phyloP scores from a whole-genome alignment of 1,140 invertebrate genomes.

The Planococcus citri region DNA sequence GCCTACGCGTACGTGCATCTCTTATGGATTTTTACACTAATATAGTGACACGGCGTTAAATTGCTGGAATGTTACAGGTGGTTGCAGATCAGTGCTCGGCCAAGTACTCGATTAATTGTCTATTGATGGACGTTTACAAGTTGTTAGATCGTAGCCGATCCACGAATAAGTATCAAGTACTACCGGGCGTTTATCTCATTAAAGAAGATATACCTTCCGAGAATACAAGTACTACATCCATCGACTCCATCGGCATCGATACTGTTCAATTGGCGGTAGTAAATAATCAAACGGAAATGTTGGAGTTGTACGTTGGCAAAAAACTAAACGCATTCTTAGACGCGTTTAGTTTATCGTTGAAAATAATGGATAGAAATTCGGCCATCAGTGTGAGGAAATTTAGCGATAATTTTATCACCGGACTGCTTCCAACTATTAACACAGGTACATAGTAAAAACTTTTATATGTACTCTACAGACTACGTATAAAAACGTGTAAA shows the following conservation, averaged over 20 bases:
- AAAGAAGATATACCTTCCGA: not conserved
- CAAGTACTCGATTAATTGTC: not conserved
- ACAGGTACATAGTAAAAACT: not conserved
- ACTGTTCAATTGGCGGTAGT: not conserved
- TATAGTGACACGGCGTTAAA: not conserved
- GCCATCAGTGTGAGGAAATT: slow-evolving; percentile 5
- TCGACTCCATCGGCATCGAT: not conserved
- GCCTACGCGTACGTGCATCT: no score
- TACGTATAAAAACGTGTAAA: no score
- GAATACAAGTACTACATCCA: not conserved
- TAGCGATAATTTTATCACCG: slow-evolving; percentile 9
- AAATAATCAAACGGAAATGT: not conserved
- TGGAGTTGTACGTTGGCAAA: not conserved
- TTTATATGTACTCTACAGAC: no score
- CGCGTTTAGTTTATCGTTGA: not conserved
- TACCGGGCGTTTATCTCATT: not conserved
- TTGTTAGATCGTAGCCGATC: not conserved
- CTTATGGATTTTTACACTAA: no score
- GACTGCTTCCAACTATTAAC: not conserved
- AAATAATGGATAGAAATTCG: slow-evolving; percentile 12
- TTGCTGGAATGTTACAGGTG: not conserved
- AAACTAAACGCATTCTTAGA: not conserved
- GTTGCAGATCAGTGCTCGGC: not conserved
- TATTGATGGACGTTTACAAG: not conserved
- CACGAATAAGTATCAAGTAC: not conserved